phyloP scores from a whole-genome alignment of 2,888 invertebrate species.

The Lomographa bimaculata region DNA sequence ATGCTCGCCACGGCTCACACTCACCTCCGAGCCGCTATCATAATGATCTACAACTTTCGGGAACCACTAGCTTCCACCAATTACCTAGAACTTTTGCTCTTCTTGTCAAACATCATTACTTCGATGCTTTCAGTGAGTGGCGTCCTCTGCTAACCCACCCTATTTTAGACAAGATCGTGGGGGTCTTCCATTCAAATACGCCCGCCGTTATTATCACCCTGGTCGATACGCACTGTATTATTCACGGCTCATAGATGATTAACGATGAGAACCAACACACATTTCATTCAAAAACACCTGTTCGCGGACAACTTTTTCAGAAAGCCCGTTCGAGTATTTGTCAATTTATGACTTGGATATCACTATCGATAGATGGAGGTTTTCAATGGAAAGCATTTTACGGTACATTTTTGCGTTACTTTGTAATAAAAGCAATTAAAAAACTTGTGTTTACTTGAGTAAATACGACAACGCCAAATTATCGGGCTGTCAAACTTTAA shows the following conservation, averaged over 20 bases:
- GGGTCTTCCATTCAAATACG: slow-evolving; percentile 23
- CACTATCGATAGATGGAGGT: slow-evolving; percentile 13
- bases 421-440: slow-evolving; percentile 30
- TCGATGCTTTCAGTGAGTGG: slow-evolving; percentile 13
- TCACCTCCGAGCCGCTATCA: slow-evolving; percentile 65
- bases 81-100: slow-evolving; percentile 42
- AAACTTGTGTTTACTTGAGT: slow-evolving; percentile 67
- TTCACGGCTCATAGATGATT: slow-evolving; percentile 78
- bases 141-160: slow-evolving; percentile 26
- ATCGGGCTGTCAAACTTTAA: slow-evolving; percentile 72
- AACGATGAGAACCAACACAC: slow-evolving; percentile 80
- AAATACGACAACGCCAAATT: slow-evolving; percentile 76
- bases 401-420: slow-evolving; percentile 23
- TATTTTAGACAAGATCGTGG: slow-evolving; percentile 16
- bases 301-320: slow-evolving; percentile 88
- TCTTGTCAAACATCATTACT: slow-evolving; percentile 25
- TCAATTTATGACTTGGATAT: slow-evolving; percentile 14
- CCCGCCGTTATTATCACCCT: slow-evolving; percentile 43
- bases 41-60: slow-evolving; percentile 45
- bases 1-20: slow-evolving; percentile 84
- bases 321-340: slow-evolving; percentile 78
- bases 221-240: slow-evolving; percentile 78
- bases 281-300: slow-evolving; percentile 91
- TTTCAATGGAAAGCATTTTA: slow-evolving; percentile 13
- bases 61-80: slow-evolving; percentile 30